phyloP scores from a whole-genome alignment of 2,888 invertebrate species.

The Platypus cylindrus region DNA sequence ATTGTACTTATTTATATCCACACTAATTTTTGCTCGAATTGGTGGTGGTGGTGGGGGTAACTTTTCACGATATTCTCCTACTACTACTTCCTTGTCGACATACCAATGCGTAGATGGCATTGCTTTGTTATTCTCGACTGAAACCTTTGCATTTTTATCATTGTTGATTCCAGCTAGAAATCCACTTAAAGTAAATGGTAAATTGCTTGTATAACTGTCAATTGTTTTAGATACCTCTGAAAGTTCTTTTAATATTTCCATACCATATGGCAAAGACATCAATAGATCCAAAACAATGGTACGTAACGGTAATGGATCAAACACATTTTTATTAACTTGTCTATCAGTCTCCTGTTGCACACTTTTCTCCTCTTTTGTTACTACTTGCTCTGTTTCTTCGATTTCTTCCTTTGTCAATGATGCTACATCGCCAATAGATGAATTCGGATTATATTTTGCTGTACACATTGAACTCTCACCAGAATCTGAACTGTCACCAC shows the following conservation, averaged over 20 bases:
- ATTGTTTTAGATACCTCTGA: constrained; percentile 47
- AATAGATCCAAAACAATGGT: constrained; percentile 54
- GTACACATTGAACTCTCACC: constrained; percentile 50
- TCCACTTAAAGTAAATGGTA: constrained; percentile 13
- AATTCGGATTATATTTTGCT: constrained; percentile 51
- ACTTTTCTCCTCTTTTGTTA: too few relatives aligned
- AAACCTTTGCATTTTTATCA: constrained; percentile 11
- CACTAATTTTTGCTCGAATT: constrained; percentile 53
- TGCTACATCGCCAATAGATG: constrained; percentile 47
- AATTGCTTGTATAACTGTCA: constrained; percentile 19
- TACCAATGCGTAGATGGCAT: constrained; percentile 51
- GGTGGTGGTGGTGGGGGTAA: too few relatives aligned
- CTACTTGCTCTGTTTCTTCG: too few relatives aligned
- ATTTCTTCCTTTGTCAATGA: constrained; percentile 41
- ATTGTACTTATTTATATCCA: constrained; percentile 57
- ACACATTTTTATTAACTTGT: constrained; percentile 9
- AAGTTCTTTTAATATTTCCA: constrained; percentile 53
- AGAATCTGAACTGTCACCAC: constrained; percentile 38
- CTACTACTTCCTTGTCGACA: constrained; percentile 40
- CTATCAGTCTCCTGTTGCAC: too few relatives aligned
- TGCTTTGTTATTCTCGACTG: constrained; percentile 4
- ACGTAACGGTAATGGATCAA: constrained; percentile 36
- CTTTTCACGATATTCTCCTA: constrained; percentile 43
- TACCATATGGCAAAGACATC: constrained; percentile 54
- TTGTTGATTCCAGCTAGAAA: constrained; percentile 16